phyloP scores from a whole-genome alignment of 2,888 invertebrate species.

The Subacronicta megacephala region DNA sequence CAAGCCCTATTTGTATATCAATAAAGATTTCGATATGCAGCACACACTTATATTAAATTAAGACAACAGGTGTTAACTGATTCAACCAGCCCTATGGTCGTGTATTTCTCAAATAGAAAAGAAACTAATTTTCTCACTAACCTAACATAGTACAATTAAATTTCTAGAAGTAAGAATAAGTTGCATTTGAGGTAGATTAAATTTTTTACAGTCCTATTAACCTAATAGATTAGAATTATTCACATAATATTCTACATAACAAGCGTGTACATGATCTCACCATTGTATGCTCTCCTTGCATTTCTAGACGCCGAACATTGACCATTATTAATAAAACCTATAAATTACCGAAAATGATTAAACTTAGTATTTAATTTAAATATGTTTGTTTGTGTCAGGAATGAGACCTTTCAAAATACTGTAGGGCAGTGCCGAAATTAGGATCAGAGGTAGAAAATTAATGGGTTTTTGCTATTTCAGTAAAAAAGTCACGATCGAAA shows the following conservation, averaged over 20 bases:
- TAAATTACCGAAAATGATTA: constrained; percentile 65
- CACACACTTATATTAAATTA: constrained; percentile 79
- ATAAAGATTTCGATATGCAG: constrained; percentile 81
- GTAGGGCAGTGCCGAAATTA: constrained; percentile 23
- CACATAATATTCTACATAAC: constrained; percentile 79
- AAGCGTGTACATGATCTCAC: constrained; percentile 83
- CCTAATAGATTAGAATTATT: constrained; percentile 87
- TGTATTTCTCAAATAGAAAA: constrained; percentile 80
- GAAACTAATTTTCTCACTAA: constrained; percentile 82
- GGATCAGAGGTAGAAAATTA: background rate
- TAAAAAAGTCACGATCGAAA: no score
- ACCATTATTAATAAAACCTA: constrained; percentile 62
- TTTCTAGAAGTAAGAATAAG: constrained; percentile 86
- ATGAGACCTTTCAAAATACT: constrained; percentile 37
- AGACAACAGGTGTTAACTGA: constrained; percentile 68
- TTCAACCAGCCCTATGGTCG: constrained; percentile 69
- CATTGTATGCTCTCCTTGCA: constrained; percentile 68
- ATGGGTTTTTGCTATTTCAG: background rate
- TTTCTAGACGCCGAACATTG: constrained; percentile 75
- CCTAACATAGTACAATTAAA: constrained; percentile 83
- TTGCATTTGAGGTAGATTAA: constrained; percentile 89
- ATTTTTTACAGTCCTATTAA: constrained; percentile 89
- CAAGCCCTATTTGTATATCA: constrained; percentile 63
- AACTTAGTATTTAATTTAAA: constrained; percentile 55
- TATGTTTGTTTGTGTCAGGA: constrained; percentile 51